phyloP scores from a whole-genome alignment of 2,888 invertebrate genomes.

The Coelinius sp. region DNA sequence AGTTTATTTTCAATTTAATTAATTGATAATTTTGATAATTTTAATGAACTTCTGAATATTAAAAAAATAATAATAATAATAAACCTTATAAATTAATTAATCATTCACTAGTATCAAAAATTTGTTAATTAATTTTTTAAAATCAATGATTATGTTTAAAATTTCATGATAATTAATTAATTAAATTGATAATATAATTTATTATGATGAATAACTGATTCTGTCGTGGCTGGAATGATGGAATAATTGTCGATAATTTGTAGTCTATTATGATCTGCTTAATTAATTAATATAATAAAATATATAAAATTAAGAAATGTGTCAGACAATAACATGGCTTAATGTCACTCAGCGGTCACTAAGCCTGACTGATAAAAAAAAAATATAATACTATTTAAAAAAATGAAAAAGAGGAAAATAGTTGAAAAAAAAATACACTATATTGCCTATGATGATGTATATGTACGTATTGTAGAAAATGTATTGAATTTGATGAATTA shows the following conservation, averaged over 20 bases:
- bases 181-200: background rate
- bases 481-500: slow-evolving; percentile 44
- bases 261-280: slow-evolving; percentile 2
- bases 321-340: slow-evolving; percentile 53
- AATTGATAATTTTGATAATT: too few species aligned
- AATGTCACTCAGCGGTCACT: slow-evolving; percentile 49
- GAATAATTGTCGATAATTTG: background rate
- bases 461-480: slow-evolving; percentile 44
- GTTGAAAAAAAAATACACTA: slow-evolving; percentile 17
- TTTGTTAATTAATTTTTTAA: too few species aligned
- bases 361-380: slow-evolving; percentile 52
- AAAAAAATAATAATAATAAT: too few species aligned
- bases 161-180: too few species aligned
- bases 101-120: too few species aligned
- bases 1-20: too few species aligned
- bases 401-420: background rate
- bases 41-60: too few species aligned
- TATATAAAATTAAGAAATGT: slow-evolving; percentile 43
- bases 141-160: too few species aligned
- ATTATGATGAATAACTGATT: background rate
- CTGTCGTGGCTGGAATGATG: background rate
- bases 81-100: too few species aligned
- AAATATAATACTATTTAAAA: slow-evolving; percentile 44
- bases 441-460: slow-evolving; percentile 21
- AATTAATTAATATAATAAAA: background rate